A percentile compares a stretch with the other conserved stretches of the same genome.
These are phyloP conservation scores for Lycocorax pyrrhopterus DNA, from an alignment of 2,113 vertebrate genomes.

Conservation along the genomic window DNA sequence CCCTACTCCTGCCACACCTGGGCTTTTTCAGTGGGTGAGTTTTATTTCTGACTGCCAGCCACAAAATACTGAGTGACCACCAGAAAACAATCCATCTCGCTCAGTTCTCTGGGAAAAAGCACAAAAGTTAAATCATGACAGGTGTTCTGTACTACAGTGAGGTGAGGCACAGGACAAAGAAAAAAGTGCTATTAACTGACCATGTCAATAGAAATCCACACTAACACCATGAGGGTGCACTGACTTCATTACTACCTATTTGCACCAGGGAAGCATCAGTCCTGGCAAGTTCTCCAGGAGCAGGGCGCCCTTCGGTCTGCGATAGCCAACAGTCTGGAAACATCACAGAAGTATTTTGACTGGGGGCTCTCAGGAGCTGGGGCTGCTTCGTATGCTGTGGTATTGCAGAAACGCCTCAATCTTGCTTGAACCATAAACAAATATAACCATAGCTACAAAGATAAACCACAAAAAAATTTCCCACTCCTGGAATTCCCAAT, in stretches of 20 bases:
- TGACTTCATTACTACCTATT: background rate
- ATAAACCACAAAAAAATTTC: background rate
- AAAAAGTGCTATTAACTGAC: background rate
- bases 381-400: background rate
- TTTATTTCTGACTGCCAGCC: background rate
- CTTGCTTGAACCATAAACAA: background rate
- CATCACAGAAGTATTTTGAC: background rate
- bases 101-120: background rate
- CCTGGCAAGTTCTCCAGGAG: background rate
- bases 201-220: background rate
- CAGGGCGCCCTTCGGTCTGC: background rate
- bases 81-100: background rate
- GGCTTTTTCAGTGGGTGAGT: background rate
- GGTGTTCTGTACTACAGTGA: background rate
- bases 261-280: background rate
- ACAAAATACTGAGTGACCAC: background rate
- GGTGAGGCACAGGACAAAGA: background rate
- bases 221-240: rapidly evolving
- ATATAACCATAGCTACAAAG: background rate
- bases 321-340: background rate
- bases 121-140: background rate
- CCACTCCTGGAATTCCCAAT: background rate
- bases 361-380: background rate
- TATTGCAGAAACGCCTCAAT: background rate
- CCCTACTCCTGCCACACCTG: background rate